Percentiles rank a stretch among this genome's conserved stretches.
Conservation (phyloP, 2,113 vertebrate genomes). For the Pseudorectes ferrugineus region DNA sequence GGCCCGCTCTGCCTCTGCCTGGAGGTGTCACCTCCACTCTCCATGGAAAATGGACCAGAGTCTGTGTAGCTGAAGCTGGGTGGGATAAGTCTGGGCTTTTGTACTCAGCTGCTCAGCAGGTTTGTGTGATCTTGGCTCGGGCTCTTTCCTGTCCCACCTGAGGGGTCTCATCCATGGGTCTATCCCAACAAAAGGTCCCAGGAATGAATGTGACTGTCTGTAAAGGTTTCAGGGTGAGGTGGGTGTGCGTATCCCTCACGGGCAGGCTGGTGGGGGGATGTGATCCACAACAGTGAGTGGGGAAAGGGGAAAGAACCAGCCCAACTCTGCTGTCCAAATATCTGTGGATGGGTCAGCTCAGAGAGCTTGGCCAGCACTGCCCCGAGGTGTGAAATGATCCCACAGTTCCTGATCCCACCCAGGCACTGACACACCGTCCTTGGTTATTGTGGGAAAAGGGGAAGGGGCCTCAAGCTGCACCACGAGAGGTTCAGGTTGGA, state of each 20-base stretch:
- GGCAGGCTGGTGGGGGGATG: accelerated
- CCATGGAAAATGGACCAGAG: neutral
- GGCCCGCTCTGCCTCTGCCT: neutral
- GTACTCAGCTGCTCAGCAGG: neutral
- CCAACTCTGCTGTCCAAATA: neutral
- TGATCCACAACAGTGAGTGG: accelerated
- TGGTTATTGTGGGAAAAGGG: neutral
- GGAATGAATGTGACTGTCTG: neutral
- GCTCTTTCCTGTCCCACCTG: neutral
- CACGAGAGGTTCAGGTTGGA: accelerated
- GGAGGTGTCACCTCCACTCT: neutral
- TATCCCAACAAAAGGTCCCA: neutral
- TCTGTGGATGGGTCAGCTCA: neutral
- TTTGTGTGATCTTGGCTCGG: neutral
- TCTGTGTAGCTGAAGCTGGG: neutral
- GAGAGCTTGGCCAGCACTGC: neutral
- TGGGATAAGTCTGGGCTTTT: neutral
- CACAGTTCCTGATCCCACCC: neutral
- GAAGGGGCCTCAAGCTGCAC: neutral
- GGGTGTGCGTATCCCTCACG: accelerated
- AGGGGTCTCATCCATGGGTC: neutral
- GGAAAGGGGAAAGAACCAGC: neutral
- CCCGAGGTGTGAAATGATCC: neutral
- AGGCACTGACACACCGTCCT: accelerated
- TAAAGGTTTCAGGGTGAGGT: neutral